Evolutionary conservation across 2,113 vertebrate species (phyloP).

Genomic region (Cochlearius cochlearius): DNA sequence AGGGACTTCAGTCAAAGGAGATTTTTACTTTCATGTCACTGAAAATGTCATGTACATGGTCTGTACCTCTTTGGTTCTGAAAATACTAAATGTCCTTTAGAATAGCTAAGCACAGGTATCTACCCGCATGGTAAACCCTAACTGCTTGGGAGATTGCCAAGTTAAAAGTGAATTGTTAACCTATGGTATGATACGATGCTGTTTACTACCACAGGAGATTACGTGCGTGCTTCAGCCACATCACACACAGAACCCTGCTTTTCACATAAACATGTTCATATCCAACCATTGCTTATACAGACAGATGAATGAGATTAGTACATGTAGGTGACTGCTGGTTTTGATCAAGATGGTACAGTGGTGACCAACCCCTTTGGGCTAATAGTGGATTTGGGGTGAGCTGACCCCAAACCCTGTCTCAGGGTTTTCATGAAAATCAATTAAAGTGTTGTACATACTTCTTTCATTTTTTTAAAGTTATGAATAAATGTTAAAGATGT

Average conservation of each 20-base stretch:
- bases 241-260: neutral
- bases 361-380: neutral
- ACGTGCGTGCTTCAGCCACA: neutral
- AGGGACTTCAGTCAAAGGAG: neutral
- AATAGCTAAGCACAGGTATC: neutral
- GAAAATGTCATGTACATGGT: neutral
- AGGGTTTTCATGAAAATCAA: neutral
- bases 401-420: neutral
- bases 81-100: neutral
- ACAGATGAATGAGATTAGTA: neutral
- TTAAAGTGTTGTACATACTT: neutral
- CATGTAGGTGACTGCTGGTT: neutral
- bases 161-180: neutral
- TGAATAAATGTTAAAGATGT: neutral
- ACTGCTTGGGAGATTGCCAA: neutral
- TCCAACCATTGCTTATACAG: neutral
- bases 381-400: neutral
- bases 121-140: neutral
- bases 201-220: neutral
- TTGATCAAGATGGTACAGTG: neutral
- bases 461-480: neutral
- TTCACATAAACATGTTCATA: neutral
- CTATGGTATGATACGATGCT: accelerated
- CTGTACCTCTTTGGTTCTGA: neutral
- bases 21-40: neutral